Conservation (phyloP, 2,113 vertebrate genomes). For the Regulus satrapa region DNA sequence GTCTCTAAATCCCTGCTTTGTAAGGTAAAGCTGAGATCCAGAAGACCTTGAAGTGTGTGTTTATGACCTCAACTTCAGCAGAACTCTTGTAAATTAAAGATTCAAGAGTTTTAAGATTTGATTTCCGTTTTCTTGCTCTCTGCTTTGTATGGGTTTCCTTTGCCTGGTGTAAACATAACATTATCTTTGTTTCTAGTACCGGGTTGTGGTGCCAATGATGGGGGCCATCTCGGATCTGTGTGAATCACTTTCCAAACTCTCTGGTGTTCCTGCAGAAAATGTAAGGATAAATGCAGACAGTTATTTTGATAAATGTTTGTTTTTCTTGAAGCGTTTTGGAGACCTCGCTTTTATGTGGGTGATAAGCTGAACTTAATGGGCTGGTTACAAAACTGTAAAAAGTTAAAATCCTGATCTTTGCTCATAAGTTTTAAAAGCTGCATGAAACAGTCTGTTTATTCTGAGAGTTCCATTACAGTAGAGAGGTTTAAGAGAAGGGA, state of each 20-base stretch:
- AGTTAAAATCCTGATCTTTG: background rate
- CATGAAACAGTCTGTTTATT: background rate
- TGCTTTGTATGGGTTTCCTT: background rate
- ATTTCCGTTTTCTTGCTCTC: background rate
- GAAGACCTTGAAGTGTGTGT: background rate
- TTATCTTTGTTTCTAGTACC: conserved; percentile 76
- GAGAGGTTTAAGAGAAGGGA: background rate
- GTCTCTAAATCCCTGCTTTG: background rate
- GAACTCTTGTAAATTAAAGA: background rate
- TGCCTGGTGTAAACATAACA: background rate
- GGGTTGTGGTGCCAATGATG: conserved; percentile 89
- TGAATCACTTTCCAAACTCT: conserved; percentile 84
- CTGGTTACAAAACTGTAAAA: background rate
- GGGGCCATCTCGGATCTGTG: conserved; percentile 88
- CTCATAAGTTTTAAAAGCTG: background rate
- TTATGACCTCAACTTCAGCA: background rate
- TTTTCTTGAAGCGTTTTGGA: background rate
- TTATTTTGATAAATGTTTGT: background rate
- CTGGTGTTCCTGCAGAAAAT: conserved; percentile 85
- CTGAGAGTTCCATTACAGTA: background rate
- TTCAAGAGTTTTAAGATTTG: background rate
- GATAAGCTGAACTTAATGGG: background rate
- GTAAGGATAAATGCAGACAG: conserved; percentile 68
- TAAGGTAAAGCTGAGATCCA: background rate
- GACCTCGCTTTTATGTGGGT: background rate